A percentile compares a stretch with the other conserved stretches of the same genome.
Evolutionary conservation across 2,888 invertebrate species (phyloP).

Genomic region (Caenorhabditis sp.): DNA sequence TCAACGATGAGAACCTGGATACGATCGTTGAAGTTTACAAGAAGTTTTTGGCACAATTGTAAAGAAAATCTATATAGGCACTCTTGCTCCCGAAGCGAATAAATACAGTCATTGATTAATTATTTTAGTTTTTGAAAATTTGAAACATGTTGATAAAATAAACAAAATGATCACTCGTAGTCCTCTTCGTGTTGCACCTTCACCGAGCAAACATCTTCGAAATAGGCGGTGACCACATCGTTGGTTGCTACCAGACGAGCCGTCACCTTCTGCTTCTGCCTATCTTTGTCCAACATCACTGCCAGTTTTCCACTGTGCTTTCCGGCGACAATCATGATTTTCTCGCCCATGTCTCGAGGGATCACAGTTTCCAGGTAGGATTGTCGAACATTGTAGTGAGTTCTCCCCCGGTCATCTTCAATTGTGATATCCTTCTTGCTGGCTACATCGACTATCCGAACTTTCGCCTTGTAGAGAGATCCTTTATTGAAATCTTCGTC

Average conservation of each 20-base stretch:
- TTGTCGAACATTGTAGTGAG: conserved; percentile 69
- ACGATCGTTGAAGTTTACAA: conserved; percentile 66
- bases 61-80: no score
- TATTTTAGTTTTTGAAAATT: background rate
- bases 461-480: conserved; percentile 67
- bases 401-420: conserved; percentile 69
- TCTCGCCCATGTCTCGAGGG: conserved; percentile 69
- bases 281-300: conserved; percentile 72
- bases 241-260: conserved; percentile 50
- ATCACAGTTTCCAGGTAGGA: conserved; percentile 75
- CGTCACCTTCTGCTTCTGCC: conserved; percentile 51
- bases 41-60: conserved; percentile 56
- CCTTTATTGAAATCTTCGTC: conserved; percentile 71
- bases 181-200: conserved; percentile 65
- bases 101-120: conserved; percentile 8
- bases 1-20: conserved; percentile 72
- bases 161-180: conserved; percentile 60
- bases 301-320: conserved; percentile 65
- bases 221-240: conserved; percentile 63
- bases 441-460: conserved; percentile 75
- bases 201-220: conserved; percentile 74
- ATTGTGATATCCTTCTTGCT: conserved; percentile 70
- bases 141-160: background rate
- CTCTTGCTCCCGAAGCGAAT: no score
- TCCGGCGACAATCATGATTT: conserved; percentile 73